Evolutionary conservation across 2,797 vertebrate genomes (phyloP), one percentile per base, ranked within the genome.

Genomic region (Eremophila alpestris): DNA sequence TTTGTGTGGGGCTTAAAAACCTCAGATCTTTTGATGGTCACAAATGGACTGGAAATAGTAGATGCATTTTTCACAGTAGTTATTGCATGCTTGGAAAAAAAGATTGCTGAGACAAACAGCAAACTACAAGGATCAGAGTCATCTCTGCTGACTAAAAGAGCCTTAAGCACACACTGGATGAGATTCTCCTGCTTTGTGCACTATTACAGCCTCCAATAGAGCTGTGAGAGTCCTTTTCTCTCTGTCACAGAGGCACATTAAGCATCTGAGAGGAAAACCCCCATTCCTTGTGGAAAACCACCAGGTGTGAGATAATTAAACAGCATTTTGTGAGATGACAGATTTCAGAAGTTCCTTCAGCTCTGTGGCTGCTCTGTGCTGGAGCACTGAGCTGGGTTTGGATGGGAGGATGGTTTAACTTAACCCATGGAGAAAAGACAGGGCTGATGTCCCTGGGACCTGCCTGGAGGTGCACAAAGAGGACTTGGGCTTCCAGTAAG

Each of bases 401-500:
- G 86, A 8, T 43, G 54, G 52, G 16, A 11, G 67, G 77, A 32
- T 41, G 46, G 41, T 85, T 76, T 46, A 12, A 64, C 45, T 67
- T 48, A 13, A 52, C 62, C n/a, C 63, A 6, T 1, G 12, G 38
- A n/a, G 56, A 54, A 48, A 32, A 67, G 48, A 27, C 36, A n/a
- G 77, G 83, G 78, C 88, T 95, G 94, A 79, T 89, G 86, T 92
- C 45, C 91, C 87, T 74, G 71, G n/a, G 83, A 93, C 41, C 40
- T 32, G 83, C 94, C 95, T 93, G 83, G 70, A 84, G 52, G 30
- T 93, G 93, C 83, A 90, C 93, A 93, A 67, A 94, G 84, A 95
- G 83, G 88, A 95, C 69, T 82, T 82, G 32, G 41, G 86, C 77
- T 97, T 97, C 95, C 96, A 97, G 96, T 87, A 97, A 97, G 92